phyloP scores from a whole-genome alignment of 2,797 vertebrate species.

The Tapera naevia region DNA sequence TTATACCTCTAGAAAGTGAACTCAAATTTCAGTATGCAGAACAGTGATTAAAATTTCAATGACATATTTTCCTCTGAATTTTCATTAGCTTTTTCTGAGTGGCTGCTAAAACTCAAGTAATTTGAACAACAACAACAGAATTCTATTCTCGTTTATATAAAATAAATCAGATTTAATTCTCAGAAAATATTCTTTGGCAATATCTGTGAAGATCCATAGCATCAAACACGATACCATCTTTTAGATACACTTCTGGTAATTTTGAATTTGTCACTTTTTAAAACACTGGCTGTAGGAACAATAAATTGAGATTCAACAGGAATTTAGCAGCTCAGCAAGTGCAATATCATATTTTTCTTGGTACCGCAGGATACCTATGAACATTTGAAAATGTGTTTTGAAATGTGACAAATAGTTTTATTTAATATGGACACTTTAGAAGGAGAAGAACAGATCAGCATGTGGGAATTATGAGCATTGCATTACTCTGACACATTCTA shows the following conservation, averaged over 20 bases:
- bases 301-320: background rate
- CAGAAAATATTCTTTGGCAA: background rate
- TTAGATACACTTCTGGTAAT: background rate
- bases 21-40: background rate
- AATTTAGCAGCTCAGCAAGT: slow-evolving; percentile 18
- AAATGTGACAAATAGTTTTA: slow-evolving; percentile 50
- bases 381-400: slow-evolving; percentile 51
- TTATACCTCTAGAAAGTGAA: background rate
- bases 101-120: background rate
- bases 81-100: background rate
- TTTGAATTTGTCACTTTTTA: background rate
- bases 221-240: background rate
- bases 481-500: slow-evolving; percentile 27
- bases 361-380: slow-evolving; percentile 4
- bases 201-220: background rate
- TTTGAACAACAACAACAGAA: background rate
- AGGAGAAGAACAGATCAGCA: slow-evolving; percentile 47
- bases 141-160: background rate
- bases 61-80: background rate
- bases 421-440: slow-evolving; percentile 45
- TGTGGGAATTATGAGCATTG: slow-evolving; percentile 42
- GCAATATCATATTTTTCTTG: background rate
- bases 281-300: background rate
- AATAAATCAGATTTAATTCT: background rate
- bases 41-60: background rate